Base-by-base conservation (phyloP, 2,113 vertebrate genomes). In the Tringa solitaria region DNA sequence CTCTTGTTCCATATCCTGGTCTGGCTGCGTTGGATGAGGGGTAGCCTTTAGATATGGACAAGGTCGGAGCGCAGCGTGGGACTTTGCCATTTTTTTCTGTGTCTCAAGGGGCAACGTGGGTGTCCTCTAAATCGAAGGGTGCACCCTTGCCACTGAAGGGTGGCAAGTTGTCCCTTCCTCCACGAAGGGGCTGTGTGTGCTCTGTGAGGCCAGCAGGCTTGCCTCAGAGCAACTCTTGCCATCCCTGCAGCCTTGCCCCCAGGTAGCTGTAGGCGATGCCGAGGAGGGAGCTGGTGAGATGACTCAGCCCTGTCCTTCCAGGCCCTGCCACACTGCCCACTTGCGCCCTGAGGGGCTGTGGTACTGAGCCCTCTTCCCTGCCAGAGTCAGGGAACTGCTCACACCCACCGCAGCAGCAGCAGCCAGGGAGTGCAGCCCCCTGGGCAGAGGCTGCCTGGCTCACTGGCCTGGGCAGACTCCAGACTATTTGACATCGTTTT, bases 21-120 rank as follows among this genome's bases (percentile, higher is more conserved):
- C 59, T 72, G 85, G 19, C 61, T 37, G 67, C 2, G 2, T 3
- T 11, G 50, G 30, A 6, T 32, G 27, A 19, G 14, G n/a, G 41
- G 30, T 28, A 14, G 60, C 60, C 27, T 33, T 60, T 28, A 15
- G 14, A 19, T 17, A 14, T 1, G 28, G 51, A 64, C 4, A 4
- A 46, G 57, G n/a, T 89, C 68, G 41, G 51, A 65, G 30, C 10
- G 4, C 13, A 21, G 7, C 7, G 3, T 21, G 24, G 43, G 35
- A 35, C 28, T 54, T 64, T 28, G 3, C 4, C 4, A 3, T 5
- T n/a, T 57, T 57, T 27, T 33, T 7, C 12, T 2, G 0, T 27
- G 10, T 60, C 27, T 51, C 9, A 10, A 33, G 37, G 56, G 14
- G 21, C 43, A 53, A 4, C 4, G 12, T 41, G 37, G 20, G 60